Conservation (phyloP, 2,797 vertebrate species). For the Rhinoraja longicauda region DNA sequence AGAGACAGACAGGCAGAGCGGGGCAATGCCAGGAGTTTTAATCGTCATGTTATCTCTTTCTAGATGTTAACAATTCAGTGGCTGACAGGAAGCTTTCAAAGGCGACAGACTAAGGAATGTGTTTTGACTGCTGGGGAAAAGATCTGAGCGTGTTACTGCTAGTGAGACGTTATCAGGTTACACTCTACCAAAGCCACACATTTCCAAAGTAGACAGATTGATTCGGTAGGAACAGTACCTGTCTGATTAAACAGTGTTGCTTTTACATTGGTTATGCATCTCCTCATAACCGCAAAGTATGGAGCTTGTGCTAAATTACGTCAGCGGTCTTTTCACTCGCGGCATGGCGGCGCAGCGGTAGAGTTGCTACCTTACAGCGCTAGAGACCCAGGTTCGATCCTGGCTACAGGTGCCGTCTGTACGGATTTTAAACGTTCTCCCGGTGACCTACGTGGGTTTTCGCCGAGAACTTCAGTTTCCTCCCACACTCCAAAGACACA, state of each 20-base stretch:
- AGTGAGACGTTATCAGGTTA: background rate
- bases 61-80: constrained; percentile 6
- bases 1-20: background rate
- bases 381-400: too few relatives aligned
- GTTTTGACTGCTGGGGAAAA: constrained; percentile 13
- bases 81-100: constrained; percentile 16
- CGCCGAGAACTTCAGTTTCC: too few relatives aligned
- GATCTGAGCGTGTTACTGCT: background rate
- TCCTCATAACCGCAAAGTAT: background rate
- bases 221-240: background rate
- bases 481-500: too few relatives aligned
- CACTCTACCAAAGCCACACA: background rate
- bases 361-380: too few relatives aligned
- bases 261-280: background rate
- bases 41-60: background rate
- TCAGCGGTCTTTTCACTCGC: background rate
- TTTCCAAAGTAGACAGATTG: background rate
- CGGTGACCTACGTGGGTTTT: too few relatives aligned
- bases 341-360: too few relatives aligned
- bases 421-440: too few relatives aligned
- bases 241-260: background rate
- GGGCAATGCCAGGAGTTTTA: background rate
- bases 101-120: background rate
- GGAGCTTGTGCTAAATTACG: background rate
- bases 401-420: too few relatives aligned